Evolutionary conservation across 2,888 invertebrate genomes (phyloP), one percentile per base, ranked within the genome.

Genomic region (Heliconius sara): DNA sequence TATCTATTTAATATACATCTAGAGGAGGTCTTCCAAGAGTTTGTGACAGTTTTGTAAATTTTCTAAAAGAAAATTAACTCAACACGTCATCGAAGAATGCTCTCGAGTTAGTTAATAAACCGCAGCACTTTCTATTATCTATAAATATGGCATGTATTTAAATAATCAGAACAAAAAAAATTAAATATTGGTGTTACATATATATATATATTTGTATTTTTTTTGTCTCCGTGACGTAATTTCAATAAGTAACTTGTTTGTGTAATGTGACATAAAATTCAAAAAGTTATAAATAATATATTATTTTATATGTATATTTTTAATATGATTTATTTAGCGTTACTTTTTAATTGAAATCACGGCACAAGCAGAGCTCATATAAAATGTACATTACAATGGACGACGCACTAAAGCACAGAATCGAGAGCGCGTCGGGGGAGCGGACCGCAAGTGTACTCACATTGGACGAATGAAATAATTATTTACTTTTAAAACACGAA

Each of bases 391-490:
- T 72, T 78, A 82, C 77, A 84, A 81, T 93, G 93, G 93, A 93
- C 90, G 90, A 90, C 85, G 89, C 87, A 87, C 89, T 91, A 90
- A 88, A 89, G 89, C 88, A 86, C 88, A 85, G 83, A 84, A 86
- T 84, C 60, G 77, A 79, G 19, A 75, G 72, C 82, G 79, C 79
- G 89, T 88, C 89, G 90, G 90, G 90, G 91, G 90, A 90, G 90
- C 89, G 92, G 91, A 88, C 88, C 85, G 85, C 68, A 7, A 43
- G 25, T 25, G 68, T 34, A 68, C 75, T 82, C 81, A 80, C 73
- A 82, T 68, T 90, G 92, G 93, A 92, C 93, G 91, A 89, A 88
- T 87, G 80, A 88, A 91, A 90, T 83, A 81, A 88, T 84, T 84
- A 86, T 83, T 82, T 73, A 16, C 79, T 76, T 79, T 82, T 81